phyloP scores from a whole-genome alignment of 1,140 invertebrate species.

The Drosophila fuyamai region DNA sequence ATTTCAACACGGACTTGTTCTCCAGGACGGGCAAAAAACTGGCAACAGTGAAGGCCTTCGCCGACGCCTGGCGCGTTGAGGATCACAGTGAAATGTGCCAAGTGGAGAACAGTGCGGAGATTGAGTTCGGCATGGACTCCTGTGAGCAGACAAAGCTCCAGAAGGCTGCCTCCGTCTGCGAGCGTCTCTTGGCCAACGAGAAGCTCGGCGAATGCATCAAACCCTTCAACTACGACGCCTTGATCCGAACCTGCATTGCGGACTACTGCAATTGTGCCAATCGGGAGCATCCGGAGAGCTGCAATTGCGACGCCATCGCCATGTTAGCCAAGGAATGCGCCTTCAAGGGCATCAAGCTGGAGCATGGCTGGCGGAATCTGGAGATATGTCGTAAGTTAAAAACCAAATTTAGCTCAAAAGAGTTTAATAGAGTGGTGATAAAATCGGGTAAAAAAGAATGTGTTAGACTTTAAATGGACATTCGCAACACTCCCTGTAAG shows the following conservation, averaged over 20 bases:
- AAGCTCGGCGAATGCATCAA: slow-evolving; percentile 88
- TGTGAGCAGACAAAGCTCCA: slow-evolving; percentile 77
- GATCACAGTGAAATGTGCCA: slow-evolving; percentile 81
- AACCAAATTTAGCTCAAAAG: no score
- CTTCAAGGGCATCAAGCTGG: slow-evolving; percentile 87
- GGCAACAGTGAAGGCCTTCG: slow-evolving; percentile 76
- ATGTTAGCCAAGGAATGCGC: slow-evolving; percentile 92
- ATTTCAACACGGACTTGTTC: slow-evolving; percentile 89
- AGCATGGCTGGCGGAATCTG: slow-evolving; percentile 90
- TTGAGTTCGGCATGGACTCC: slow-evolving; percentile 65
- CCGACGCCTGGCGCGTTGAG: slow-evolving; percentile 88
- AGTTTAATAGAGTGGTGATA: no score
- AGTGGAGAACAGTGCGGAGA: slow-evolving; percentile 71
- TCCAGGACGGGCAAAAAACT: slow-evolving; percentile 86
- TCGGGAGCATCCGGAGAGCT: slow-evolving; percentile 86
- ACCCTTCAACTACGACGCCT: slow-evolving; percentile 85
- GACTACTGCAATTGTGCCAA: slow-evolving; percentile 91
- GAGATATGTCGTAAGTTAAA: slow-evolving; percentile 91
- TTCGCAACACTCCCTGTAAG: no score
- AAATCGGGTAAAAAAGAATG: no score
- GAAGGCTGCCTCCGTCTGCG: slow-evolving; percentile 88
- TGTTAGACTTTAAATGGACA: no score
- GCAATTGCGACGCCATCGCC: slow-evolving; percentile 91
- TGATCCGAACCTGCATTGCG: slow-evolving; percentile 88
- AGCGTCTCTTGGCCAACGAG: slow-evolving; percentile 87